A percentile compares a stretch with the other conserved stretches of the same genome.
Evolutionary conservation across 2,888 invertebrate genomes (phyloP).

Genomic region (Syritta pipiens): DNA sequence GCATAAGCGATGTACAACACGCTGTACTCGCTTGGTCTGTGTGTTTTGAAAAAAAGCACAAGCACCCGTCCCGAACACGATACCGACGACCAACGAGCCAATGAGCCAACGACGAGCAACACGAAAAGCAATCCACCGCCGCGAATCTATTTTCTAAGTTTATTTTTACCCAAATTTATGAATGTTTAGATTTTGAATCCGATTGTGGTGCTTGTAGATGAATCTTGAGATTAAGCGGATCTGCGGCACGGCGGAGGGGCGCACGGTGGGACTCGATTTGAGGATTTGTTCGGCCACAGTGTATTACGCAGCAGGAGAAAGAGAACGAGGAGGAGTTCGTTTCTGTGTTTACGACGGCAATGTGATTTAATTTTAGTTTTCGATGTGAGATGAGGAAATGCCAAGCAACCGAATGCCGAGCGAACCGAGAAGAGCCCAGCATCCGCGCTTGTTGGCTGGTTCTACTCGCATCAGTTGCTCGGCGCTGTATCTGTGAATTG

Average conservation of each 20-base stretch:
- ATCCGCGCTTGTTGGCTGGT: constrained; percentile 67
- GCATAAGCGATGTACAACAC: constrained; percentile 39
- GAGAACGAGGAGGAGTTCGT: constrained; percentile 58
- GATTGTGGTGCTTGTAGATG: constrained; percentile 66
- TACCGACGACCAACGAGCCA: background rate
- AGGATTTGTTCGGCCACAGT: constrained; percentile 46
- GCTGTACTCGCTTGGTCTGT: constrained; percentile 59
- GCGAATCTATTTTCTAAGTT: constrained; percentile 69
- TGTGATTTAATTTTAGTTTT: constrained; percentile 69
- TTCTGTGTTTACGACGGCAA: constrained; percentile 67
- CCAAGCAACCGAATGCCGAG: constrained; percentile 50
- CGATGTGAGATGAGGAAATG: constrained; percentile 67
- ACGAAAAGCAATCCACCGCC: constrained; percentile 64
- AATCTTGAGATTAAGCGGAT: constrained; percentile 64
- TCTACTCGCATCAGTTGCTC: constrained; percentile 67
- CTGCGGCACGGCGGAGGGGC: constrained; percentile 10
- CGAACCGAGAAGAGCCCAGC: constrained; percentile 60
- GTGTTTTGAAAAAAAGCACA: constrained; percentile 62
- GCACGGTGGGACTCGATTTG: constrained; percentile 39
- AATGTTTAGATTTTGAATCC: constrained; percentile 69
- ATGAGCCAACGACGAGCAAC: background rate
- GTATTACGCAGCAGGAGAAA: constrained; percentile 35
- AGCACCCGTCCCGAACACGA: constrained; percentile 37
- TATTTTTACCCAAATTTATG: constrained; percentile 69
- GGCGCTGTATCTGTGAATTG: constrained; percentile 65